These are phyloP conservation scores for Esox niger DNA, from an alignment of 2,113 vertebrate species.

Conservation along the genomic window DNA sequence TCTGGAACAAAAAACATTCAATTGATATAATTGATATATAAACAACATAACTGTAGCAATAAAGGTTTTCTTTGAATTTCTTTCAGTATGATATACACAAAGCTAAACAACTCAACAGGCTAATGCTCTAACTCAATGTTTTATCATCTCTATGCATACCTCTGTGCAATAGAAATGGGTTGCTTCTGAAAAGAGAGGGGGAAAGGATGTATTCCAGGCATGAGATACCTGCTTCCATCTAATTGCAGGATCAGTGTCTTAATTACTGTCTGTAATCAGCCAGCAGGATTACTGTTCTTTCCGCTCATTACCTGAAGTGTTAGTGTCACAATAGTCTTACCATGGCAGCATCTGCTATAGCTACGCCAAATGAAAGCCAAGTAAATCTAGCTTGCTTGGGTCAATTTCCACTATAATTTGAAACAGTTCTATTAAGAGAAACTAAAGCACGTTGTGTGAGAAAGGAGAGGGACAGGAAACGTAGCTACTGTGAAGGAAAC, in stretches of 20 bases:
- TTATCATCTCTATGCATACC: background rate
- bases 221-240: conserved; percentile 47
- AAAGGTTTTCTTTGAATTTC: too few species aligned
- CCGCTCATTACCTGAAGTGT: conserved; percentile 50
- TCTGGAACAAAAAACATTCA: too few species aligned
- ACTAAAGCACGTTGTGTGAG: background rate
- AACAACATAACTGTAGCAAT: too few species aligned
- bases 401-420: conserved; percentile 36
- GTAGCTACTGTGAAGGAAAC: background rate
- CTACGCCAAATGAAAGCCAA: conserved; percentile 17
- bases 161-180: conserved; percentile 16
- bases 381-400: conserved; percentile 33
- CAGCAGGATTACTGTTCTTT: conserved; percentile 45
- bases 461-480: conserved; percentile 10
- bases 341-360: background rate
- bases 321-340: conserved; percentile 36
- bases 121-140: too few species aligned
- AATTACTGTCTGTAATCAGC: conserved; percentile 61
- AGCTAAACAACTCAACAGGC: too few species aligned
- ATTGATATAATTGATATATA: too few species aligned
- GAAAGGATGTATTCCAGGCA: conserved; percentile 38
- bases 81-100: too few species aligned
- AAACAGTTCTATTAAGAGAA: too few species aligned
- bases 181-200: conserved; percentile 1
- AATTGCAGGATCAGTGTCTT: conserved; percentile 62